Conservation (phyloP, 2,797 vertebrate genomes). For the Premnoplex brunnescens region DNA sequence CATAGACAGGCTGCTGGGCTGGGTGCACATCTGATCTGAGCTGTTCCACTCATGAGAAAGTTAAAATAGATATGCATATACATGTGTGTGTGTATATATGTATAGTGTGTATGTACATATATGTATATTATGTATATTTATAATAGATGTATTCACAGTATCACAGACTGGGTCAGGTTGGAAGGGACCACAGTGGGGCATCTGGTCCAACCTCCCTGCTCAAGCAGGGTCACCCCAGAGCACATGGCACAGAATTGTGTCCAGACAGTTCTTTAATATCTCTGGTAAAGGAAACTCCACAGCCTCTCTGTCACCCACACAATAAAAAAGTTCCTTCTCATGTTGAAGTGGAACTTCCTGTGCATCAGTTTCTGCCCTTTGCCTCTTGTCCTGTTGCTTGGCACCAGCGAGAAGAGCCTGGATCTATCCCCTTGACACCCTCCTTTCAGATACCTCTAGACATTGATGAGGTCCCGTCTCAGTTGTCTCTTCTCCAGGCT, state of each 20-base stretch:
- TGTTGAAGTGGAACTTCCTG: neutral
- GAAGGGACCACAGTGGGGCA: neutral
- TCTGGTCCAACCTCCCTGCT: neutral
- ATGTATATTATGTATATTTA: neutral
- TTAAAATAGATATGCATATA: neutral
- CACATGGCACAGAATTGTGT: neutral
- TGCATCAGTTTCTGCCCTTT: neutral
- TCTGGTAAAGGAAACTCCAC: neutral
- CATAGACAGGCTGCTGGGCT: neutral
- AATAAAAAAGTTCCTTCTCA: neutral
- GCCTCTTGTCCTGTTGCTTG: accelerated
- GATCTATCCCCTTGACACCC: neutral
- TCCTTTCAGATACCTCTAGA: neutral
- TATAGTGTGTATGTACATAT: too few species aligned
- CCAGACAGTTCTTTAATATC: neutral
- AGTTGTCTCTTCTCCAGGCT: neutral
- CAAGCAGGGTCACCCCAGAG: neutral
- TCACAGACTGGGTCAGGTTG: neutral
- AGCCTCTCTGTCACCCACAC: neutral
- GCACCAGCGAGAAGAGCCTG: neutral
- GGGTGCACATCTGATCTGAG: neutral
- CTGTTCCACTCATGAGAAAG: neutral
- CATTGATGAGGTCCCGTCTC: neutral
- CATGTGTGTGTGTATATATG: neutral
- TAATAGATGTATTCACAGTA: neutral